These are phyloP conservation scores for Taurulus bubalis DNA, from an alignment of 2,113 vertebrate genomes.

Conservation along the genomic window DNA sequence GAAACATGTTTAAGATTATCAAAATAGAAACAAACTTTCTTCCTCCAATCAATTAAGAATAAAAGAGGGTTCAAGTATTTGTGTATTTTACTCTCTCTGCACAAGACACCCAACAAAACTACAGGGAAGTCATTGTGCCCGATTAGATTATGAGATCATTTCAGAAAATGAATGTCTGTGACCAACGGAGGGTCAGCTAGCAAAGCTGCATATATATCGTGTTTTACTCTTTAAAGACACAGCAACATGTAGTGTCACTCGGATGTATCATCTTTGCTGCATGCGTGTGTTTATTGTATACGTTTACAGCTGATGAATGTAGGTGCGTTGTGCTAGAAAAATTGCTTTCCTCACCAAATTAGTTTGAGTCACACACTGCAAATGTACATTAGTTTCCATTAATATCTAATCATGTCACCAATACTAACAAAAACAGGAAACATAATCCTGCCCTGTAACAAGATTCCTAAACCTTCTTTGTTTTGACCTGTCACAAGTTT, in stretches of 20 bases:
- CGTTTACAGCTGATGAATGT: not conserved
- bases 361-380: not conserved
- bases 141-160: not conserved
- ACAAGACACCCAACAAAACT: not conserved
- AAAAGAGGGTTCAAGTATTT: not conserved
- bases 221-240: not conserved
- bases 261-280: not conserved
- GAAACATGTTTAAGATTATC: not conserved
- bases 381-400: not conserved
- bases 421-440: not conserved
- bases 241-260: not conserved
- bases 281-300: not conserved
- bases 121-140: too few species aligned
- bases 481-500: not conserved
- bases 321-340: not conserved
- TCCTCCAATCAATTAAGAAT: not conserved
- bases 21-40: not conserved
- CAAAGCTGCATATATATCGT: not conserved
- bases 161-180: not conserved
- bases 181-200: not conserved
- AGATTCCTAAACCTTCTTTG: not conserved
- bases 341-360: not conserved
- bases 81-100: not conserved
- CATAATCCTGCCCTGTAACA: not conserved
- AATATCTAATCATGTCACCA: not conserved